Conservation (phyloP, 2,797 vertebrate genomes). For the Brotula barbata region DNA sequence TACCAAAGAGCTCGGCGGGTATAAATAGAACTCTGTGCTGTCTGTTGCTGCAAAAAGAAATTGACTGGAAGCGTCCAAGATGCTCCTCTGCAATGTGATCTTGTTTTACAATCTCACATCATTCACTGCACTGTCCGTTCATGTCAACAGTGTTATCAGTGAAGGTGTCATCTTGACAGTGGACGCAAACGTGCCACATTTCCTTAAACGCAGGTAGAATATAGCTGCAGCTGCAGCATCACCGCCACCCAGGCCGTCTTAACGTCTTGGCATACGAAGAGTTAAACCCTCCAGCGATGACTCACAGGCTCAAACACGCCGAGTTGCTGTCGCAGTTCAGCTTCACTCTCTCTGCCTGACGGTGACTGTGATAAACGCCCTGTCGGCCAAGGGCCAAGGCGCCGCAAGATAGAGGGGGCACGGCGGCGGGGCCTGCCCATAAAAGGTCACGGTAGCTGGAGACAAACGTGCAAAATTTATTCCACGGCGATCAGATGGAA, state of each 20-base stretch:
- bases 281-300: constrained; percentile 80
- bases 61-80: constrained; percentile 6
- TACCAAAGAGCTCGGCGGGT: constrained; percentile 37
- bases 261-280: constrained; percentile 46
- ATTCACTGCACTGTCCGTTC: too few relatives aligned
- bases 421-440: constrained; percentile 25
- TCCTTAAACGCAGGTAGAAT: too few relatives aligned
- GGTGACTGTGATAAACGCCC: constrained; percentile 66
- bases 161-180: too few relatives aligned
- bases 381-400: constrained; percentile 38
- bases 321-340: constrained; percentile 74
- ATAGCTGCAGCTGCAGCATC: neutral
- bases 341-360: constrained; percentile 41
- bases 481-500: constrained; percentile 33
- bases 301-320: constrained; percentile 73
- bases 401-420: constrained; percentile 44
- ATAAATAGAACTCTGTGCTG: constrained; percentile 58
- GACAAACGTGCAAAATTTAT: constrained; percentile 24
- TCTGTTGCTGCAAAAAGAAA: constrained; percentile 34
- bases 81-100: neutral
- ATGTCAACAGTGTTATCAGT: too few relatives aligned
- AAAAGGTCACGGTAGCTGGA: constrained; percentile 28
- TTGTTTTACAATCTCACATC: neutral
- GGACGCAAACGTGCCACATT: too few relatives aligned
- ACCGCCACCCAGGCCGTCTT: neutral